phyloP scores from a whole-genome alignment of 2,113 vertebrate species.

The Raphicerus campestris region DNA sequence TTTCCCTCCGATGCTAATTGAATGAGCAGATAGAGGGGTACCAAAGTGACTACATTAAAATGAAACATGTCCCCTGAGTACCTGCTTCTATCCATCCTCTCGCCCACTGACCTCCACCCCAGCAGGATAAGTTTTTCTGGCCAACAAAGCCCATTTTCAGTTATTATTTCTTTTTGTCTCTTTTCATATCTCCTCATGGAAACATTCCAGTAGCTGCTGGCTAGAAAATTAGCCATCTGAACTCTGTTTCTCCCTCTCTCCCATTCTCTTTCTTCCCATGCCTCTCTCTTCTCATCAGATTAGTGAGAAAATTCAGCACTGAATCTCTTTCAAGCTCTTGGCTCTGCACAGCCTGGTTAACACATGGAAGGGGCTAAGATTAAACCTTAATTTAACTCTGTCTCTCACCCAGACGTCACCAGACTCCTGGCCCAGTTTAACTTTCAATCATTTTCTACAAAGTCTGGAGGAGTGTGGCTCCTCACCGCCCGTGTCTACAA shows the following conservation, averaged over 20 bases:
- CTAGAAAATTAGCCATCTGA: constrained; percentile 81
- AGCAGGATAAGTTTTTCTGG: constrained; percentile 51
- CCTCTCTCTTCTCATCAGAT: constrained; percentile 78
- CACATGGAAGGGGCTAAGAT: constrained; percentile 76
- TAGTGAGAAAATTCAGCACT: constrained; percentile 77
- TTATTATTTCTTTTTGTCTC: constrained; percentile 77
- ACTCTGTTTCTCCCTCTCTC: constrained; percentile 54
- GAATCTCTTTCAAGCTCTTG: constrained; percentile 59
- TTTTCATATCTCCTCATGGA: constrained; percentile 76
- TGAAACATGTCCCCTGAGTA: constrained; percentile 50
- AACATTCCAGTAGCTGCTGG: constrained; percentile 75
- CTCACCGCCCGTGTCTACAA: background rate
- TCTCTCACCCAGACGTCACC: constrained; percentile 66
- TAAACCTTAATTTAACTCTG: constrained; percentile 76
- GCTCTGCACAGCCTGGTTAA: constrained; percentile 71
- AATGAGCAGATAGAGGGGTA: constrained; percentile 54
- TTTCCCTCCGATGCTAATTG: constrained; percentile 62
- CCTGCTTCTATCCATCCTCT: background rate
- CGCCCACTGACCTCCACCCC: background rate
- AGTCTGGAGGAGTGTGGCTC: background rate
- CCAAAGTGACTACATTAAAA: constrained; percentile 57
- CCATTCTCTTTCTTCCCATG: constrained; percentile 29
- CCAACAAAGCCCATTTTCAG: constrained; percentile 70
- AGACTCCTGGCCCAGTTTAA: constrained; percentile 65
- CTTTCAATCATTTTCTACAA: constrained; percentile 57